phyloP scores from a whole-genome alignment of 2,797 vertebrate species.

The Cygnus olor region DNA sequence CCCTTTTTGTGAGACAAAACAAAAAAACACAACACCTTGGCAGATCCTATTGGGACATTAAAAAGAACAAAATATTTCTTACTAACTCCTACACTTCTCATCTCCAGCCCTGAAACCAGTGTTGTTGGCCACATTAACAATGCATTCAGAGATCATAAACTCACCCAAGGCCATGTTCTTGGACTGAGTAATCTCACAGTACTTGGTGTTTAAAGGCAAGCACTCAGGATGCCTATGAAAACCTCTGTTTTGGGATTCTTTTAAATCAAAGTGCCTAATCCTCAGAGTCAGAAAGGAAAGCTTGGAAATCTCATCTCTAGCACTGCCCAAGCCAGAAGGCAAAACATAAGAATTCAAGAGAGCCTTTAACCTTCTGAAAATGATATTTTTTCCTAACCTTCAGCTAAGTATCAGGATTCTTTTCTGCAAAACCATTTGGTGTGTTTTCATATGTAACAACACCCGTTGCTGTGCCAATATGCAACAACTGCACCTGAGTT shows the following conservation, averaged over 20 bases:
- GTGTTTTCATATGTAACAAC: not conserved
- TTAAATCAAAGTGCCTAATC: not conserved
- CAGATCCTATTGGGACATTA: not conserved
- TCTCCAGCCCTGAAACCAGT: not conserved
- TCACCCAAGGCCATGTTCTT: rapidly evolving
- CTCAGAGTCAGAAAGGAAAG: not conserved
- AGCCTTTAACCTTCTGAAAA: not conserved
- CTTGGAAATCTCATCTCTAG: not conserved
- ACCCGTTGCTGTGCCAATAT: not conserved
- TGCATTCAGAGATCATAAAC: not conserved
- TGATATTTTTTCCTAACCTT: rapidly evolving
- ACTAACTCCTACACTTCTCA: not conserved
- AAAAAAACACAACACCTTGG: not conserved
- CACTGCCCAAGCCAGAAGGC: not conserved
- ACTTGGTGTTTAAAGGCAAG: not conserved
- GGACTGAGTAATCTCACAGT: not conserved
- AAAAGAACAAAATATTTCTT: not conserved
- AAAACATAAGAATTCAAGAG: not conserved
- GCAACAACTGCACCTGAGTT: not conserved
- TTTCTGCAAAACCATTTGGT: not conserved
- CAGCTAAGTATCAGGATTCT: not conserved
- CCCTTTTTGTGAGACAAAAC: not conserved
- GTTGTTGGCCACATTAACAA: not conserved
- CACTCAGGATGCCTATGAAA: not conserved
- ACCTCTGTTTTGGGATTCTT: not conserved